Evolutionary conservation across 2,888 invertebrate species (phyloP).

Genomic region (Pocota personata): DNA sequence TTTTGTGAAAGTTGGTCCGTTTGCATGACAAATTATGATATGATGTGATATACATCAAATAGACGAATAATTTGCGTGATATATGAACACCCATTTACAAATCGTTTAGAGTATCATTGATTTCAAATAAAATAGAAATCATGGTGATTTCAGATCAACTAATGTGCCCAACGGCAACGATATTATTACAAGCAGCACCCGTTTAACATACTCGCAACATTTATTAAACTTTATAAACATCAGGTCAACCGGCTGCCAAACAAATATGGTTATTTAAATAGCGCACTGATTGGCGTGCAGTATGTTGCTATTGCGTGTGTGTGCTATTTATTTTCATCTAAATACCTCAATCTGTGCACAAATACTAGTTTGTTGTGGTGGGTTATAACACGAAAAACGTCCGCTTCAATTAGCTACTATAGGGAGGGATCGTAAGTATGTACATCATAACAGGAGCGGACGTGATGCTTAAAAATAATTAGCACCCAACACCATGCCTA

Average conservation of each 20-base stretch:
- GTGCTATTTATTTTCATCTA: not conserved
- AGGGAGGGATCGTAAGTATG: too few species aligned
- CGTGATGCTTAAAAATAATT: too few species aligned
- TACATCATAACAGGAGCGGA: too few species aligned
- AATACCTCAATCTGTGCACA: not conserved
- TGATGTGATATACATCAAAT: too few species aligned
- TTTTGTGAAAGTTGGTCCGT: too few species aligned
- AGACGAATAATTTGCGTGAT: too few species aligned
- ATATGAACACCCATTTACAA: too few species aligned
- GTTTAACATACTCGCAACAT: not conserved
- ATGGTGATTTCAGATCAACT: too few species aligned
- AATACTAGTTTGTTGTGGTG: not conserved
- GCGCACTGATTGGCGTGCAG: conserved; percentile 9
- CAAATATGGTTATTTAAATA: conserved; percentile 20
- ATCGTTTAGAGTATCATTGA: too few species aligned
- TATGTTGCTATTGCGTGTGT: not conserved
- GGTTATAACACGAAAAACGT: not conserved
- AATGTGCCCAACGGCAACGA: not conserved
- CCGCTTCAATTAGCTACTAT: too few species aligned
- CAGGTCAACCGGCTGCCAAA: not conserved
- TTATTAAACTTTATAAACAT: not conserved
- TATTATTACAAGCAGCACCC: not conserved
- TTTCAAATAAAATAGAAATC: not conserved
- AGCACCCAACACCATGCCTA: too few species aligned
- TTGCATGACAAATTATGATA: too few species aligned